phyloP scores from a whole-genome alignment of 2,113 vertebrate genomes.

The Hydrolagus affinis region DNA sequence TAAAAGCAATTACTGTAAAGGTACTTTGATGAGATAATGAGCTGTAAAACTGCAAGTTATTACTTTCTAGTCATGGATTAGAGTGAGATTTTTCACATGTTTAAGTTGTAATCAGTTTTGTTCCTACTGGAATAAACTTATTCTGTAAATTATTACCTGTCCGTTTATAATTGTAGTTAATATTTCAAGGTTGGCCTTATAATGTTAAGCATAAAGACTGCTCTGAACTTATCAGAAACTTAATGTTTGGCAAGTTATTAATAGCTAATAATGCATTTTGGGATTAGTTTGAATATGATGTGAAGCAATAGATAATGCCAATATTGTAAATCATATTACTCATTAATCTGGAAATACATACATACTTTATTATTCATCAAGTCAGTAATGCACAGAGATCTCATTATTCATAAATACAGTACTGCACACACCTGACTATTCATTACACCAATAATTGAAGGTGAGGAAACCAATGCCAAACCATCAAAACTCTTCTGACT shows the following conservation, averaged over 20 bases:
- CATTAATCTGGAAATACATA: constrained; percentile 15
- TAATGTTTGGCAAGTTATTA: neutral
- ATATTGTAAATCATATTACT: neutral
- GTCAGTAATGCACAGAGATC: neutral
- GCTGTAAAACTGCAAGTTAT: no score
- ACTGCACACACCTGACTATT: neutral
- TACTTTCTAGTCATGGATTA: neutral
- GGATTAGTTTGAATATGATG: neutral
- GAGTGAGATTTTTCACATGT: neutral
- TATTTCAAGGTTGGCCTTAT: no score
- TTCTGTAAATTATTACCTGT: neutral
- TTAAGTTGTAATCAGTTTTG: neutral
- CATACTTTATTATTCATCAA: constrained; percentile 23
- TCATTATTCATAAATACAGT: neutral
- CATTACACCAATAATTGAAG: neutral
- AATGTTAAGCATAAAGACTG: no score
- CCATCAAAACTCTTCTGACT: neutral
- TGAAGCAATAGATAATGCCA: neutral
- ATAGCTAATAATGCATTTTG: neutral
- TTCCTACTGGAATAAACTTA: neutral
- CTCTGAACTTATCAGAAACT: neutral
- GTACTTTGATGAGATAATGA: no score
- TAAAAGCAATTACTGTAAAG: no score
- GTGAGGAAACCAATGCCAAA: neutral
- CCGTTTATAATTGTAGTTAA: no score